These are phyloP conservation scores for Thamnophis elegans DNA, from an alignment of 2,797 vertebrate genomes.

Conservation along the genomic window DNA sequence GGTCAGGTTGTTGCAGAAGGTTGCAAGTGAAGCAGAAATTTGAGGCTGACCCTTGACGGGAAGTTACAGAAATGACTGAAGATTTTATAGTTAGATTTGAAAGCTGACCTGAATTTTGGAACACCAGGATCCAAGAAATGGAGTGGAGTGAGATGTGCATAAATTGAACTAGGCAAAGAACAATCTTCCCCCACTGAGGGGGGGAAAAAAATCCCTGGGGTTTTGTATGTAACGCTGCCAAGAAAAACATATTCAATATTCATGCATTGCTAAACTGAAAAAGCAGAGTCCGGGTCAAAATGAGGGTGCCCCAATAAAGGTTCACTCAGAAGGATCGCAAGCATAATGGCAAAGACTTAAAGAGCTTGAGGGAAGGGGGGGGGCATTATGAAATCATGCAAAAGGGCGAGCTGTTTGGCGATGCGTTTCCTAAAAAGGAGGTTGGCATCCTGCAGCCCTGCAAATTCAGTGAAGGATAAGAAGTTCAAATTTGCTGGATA, in stretches of 20 bases:
- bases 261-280: neutral
- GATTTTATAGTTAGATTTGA: neutral
- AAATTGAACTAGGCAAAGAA: neutral
- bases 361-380: neutral
- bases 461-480: neutral
- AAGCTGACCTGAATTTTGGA: neutral
- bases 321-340: neutral
- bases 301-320: neutral
- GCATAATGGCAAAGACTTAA: neutral
- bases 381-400: neutral
- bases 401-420: neutral
- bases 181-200: neutral
- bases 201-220: neutral
- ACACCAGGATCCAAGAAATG: neutral
- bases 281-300: neutral
- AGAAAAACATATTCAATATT: slow-evolving; percentile 9
- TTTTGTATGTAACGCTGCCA: neutral
- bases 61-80: neutral
- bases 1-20: neutral
- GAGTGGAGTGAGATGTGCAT: neutral
- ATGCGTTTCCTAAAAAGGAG: neutral
- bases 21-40: slow-evolving; percentile 5
- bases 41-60: neutral
- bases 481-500: neutral
- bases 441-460: neutral